Base-by-base conservation (phyloP, 1,140 invertebrate species). In the Hylyphantes graminicola region DNA sequence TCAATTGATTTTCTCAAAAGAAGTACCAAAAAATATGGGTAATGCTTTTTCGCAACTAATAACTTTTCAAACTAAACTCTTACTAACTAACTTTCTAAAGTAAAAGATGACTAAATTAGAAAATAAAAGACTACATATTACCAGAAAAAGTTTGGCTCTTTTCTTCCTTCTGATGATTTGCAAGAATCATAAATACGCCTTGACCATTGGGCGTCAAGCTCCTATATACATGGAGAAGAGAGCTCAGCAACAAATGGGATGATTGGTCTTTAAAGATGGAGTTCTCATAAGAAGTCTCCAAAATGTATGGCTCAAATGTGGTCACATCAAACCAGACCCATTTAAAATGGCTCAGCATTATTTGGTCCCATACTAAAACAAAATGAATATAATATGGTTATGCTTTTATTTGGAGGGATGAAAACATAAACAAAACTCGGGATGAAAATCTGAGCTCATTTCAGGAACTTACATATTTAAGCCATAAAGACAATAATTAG, bases 201-300 rank as follows among this genome's bases (percentile, higher is more conserved):
- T 94, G 94, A 1, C 96, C 94, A 89, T 98, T 98, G 11, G 92
- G 92, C 0, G 95, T 97, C 13, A 98, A 90, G 5, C 96, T 97
- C 74, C 93, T 92, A 90, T 96, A 97, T 7, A 98, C 96, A 89
- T 96, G 97, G 19, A 93, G 92, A 48, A 98, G 90, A 0, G 96
- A 97, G 7, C 95, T 94, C 2, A 98, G 90, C 15, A 94, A 95
- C 65, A 97, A 89, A 9, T 92, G 91, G 19, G 94, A 95, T 48
- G 93, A 93, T 85, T 94, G 93, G 68, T 79, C 68, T 77, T 88
- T 96, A 93, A 2, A 96, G 92, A 89, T 97, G 90, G 64, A 97
- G 89, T 93, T 94, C 90, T 97, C 96, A 87, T 94, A 97, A 0
- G 94, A 94, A 0, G 95, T 98, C 90, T 98, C 97, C 85, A 95